Evolutionary conservation across 1,140 invertebrate genomes (phyloP).

Genomic region (Tachypleus tridentatus): DNA sequence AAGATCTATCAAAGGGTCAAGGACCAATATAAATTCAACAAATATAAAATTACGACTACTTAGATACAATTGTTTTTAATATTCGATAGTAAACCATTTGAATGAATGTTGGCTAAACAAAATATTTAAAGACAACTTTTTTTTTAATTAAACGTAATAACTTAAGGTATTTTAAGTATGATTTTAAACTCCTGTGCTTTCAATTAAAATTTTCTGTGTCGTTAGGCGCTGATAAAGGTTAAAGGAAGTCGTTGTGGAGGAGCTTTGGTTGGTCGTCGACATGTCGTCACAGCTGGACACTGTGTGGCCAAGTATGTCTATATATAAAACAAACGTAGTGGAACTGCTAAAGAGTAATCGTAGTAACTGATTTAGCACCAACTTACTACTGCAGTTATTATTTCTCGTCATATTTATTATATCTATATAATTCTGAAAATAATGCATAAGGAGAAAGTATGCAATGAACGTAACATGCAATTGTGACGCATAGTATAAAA

Average conservation of each 20-base stretch:
- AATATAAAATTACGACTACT: neutral
- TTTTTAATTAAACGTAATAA: neutral
- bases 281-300: slow-evolving; percentile 92
- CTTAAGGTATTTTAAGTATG: neutral
- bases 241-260: slow-evolving; percentile 83
- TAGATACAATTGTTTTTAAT: neutral
- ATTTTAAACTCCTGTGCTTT: neutral
- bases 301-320: slow-evolving; percentile 66
- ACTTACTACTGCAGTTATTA: no score
- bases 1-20: no score
- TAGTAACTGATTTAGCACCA: no score
- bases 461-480: no score
- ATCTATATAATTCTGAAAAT: no score
- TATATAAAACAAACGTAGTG: neutral
- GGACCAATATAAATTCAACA: no score
- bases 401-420: no score
- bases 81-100: neutral
- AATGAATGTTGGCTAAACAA: neutral
- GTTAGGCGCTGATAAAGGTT: slow-evolving; percentile 81
- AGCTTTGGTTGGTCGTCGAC: slow-evolving; percentile 76
- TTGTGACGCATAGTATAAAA: no score
- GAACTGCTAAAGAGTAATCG: no score
- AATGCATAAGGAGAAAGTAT: no score
- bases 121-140: neutral
- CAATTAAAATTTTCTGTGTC: slow-evolving; percentile 16